Evolutionary conservation across 2,888 invertebrate species (phyloP).

Genomic region (Acrobasis consociella): DNA sequence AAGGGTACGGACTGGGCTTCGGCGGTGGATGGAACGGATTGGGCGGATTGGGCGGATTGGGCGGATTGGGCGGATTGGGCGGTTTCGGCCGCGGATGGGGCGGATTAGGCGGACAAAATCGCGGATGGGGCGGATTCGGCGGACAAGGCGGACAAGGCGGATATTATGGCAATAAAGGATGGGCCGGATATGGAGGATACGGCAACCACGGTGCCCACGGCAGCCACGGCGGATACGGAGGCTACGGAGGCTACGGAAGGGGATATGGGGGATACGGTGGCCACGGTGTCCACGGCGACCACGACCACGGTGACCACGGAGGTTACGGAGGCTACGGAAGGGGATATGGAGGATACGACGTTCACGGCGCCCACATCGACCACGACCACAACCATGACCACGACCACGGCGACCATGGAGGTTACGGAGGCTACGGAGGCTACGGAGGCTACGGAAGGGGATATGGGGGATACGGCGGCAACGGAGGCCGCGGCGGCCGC

Average conservation of each 20-base stretch:
- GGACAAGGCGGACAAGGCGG: conserved; percentile 27
- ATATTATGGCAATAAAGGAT: conserved; percentile 29
- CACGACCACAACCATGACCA: too few relatives aligned
- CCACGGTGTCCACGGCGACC: too few relatives aligned
- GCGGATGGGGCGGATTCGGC: conserved; percentile 33
- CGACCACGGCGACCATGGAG: too few relatives aligned
- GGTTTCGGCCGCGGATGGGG: conserved; percentile 28
- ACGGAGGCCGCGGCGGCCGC: conserved; percentile 24
- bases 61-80: conserved; percentile 31
- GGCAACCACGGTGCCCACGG: too few relatives aligned
- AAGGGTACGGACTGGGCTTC: conserved; percentile 1
- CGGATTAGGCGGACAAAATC: conserved; percentile 15
- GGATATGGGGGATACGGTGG: conserved; percentile 21
- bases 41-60: conserved; percentile 27
- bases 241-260: conserved; percentile 29
- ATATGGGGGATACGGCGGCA: conserved; percentile 14
- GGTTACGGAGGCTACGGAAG: conserved; percentile 9
- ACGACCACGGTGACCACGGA: neutral
- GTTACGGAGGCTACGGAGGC: neutral
- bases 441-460: conserved; percentile 22
- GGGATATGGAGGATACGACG: neutral
- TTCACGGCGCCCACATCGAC: too few relatives aligned
- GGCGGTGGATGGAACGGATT: conserved; percentile 28
- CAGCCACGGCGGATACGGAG: conserved; percentile 26
- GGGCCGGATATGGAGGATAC: conserved; percentile 25